These are phyloP conservation scores for Gymnopithys bicolor DNA, from an alignment of 2,797 vertebrate genomes.

Conservation along the genomic window DNA sequence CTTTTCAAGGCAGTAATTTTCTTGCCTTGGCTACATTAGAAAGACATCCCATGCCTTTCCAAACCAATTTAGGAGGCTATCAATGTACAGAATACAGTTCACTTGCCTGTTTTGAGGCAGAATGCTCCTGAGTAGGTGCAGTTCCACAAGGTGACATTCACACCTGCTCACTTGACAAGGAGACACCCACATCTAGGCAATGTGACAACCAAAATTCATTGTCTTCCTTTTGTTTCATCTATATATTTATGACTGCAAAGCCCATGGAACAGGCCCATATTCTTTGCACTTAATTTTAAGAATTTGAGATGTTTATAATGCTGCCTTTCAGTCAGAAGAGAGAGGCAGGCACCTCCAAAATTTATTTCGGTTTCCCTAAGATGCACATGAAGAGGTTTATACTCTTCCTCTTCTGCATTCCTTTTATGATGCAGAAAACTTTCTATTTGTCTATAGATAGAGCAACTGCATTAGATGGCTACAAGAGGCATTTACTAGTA, in stretches of 20 bases:
- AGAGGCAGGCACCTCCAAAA: neutral
- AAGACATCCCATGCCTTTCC: neutral
- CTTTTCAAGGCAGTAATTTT: neutral
- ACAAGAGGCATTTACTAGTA: neutral
- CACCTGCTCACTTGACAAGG: neutral
- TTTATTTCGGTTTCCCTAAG: neutral
- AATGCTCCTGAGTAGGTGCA: fast-evolving
- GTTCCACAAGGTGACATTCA: neutral
- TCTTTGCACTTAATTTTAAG: neutral
- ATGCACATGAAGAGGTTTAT: neutral
- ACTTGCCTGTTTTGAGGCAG: neutral
- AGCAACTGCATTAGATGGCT: neutral
- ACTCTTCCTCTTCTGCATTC: neutral
- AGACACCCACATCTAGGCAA: neutral
- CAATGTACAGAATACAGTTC: neutral
- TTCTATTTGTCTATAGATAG: neutral
- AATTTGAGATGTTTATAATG: fast-evolving
- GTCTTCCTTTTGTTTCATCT: neutral
- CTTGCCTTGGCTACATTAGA: neutral
- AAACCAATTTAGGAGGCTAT: neutral
- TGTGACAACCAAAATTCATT: neutral
- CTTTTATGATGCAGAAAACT: neutral
- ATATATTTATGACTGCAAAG: neutral
- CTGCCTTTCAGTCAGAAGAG: neutral
- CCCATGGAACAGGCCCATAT: neutral